A percentile compares a stretch with the other conserved stretches of the same genome.
Conservation (phyloP, 2,113 vertebrate species). For the Dinomys branickii region DNA sequence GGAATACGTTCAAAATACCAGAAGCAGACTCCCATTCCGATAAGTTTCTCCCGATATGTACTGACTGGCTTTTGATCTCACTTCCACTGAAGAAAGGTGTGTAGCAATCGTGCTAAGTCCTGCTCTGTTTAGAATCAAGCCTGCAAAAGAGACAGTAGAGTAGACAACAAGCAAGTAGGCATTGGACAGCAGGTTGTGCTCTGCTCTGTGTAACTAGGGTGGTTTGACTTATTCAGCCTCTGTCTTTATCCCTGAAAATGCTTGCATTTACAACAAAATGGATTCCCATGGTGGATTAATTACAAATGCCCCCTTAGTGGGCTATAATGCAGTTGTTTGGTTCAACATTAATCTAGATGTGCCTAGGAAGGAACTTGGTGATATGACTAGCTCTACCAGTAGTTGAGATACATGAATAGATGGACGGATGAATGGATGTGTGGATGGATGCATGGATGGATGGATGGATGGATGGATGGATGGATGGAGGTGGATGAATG, state of each 20-base stretch:
- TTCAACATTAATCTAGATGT: too few relatives aligned
- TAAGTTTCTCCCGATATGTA: not conserved
- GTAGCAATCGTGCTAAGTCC: not conserved
- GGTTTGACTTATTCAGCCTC: too few relatives aligned
- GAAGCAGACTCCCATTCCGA: not conserved
- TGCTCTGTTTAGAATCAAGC: not conserved
- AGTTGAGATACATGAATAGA: too few relatives aligned
- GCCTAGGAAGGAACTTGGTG: not conserved
- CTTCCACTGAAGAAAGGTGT: too few relatives aligned
- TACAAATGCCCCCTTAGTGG: not conserved
- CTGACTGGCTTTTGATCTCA: accelerated
- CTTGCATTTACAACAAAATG: too few relatives aligned
- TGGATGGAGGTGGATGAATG: too few relatives aligned
- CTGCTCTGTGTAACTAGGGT: not conserved
- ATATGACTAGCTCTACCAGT: not conserved
- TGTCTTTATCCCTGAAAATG: not conserved
- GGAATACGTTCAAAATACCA: not conserved
- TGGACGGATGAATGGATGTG: too few relatives aligned
- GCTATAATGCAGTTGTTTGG: not conserved
- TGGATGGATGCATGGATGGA: not conserved
- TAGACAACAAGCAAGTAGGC: too few relatives aligned
- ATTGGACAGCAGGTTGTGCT: accelerated
- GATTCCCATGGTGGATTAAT: not conserved
- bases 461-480: not conserved
- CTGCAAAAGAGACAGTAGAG: too few relatives aligned